Base-by-base conservation (phyloP, 2,888 invertebrate species). In the Pemphredon lugubris region DNA sequence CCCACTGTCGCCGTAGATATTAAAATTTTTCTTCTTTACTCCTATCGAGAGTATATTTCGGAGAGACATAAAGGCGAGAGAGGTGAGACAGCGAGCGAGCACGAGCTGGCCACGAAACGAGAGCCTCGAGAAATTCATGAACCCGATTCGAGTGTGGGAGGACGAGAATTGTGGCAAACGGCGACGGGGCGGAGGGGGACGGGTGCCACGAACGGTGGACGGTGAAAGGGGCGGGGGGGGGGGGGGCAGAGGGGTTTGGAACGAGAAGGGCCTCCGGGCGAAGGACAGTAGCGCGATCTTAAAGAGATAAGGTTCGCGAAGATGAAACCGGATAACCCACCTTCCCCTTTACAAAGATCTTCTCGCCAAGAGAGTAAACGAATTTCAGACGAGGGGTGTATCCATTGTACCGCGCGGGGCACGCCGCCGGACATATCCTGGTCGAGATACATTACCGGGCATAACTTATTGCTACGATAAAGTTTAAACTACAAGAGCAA, bases 301-400 rank as follows among this genome's bases (percentile, higher is more conserved):
- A n/a, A 67, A 48, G 75, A 81, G 83, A 84, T 84, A 83, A 83
- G 69, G 67, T 78, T 82, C 69, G 83, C 81, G 55, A 76, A 81
- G 84, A 83, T 84, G 79, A 85, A 84, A 83, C 77, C 75, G 71
- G 83, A 84, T 84, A 84, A 84, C 79, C 72, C 42, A 73, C 44
- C 75, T 73, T 71, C 60, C 69, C 65, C 68, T 69, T 70, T 70
- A 65, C 55, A 66, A 60, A 51, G 64, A 60, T 75, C 69, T 71
- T 74, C 74, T 76, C 72, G 51, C 72, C 74, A 44, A 23, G 61
- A 32, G 67, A 45, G 58, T 60, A 45, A 67, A 72, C 58, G 73
- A 77, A 75, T 60, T 72, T 76, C 67, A 70, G 59, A 7, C 59
- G 58, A 74, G 54, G 73, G 71, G 45, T 66, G 70, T 61, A 64